Conservation (phyloP, 2,888 invertebrate genomes). For the Colostygia pectinataria region DNA sequence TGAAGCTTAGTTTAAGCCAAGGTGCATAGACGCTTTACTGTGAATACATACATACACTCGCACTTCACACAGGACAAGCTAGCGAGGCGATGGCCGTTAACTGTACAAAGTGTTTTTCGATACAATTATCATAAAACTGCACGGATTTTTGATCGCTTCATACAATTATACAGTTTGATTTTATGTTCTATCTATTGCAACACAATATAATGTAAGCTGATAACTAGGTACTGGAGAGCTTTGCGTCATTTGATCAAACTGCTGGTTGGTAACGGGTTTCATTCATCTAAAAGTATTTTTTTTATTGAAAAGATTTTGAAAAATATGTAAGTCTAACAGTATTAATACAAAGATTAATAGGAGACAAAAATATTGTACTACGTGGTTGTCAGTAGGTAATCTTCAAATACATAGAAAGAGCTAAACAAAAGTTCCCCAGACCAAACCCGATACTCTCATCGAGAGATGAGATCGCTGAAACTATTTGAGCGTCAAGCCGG, state of each 20-base stretch:
- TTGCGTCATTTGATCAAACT: background rate
- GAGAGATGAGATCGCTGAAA: background rate
- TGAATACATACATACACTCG: no score
- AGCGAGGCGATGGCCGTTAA: background rate
- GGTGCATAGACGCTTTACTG: no score
- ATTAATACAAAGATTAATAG: no score
- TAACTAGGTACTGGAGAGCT: conserved; percentile 1
- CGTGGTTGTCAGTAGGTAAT: no score
- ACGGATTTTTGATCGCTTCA: conserved; percentile 6
- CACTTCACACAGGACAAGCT: background rate
- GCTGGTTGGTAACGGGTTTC: background rate
- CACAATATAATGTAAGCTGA: background rate
- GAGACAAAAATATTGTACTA: no score
- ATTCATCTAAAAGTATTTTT: no score
- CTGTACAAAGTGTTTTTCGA: conserved; percentile 6
- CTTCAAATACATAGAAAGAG: background rate
- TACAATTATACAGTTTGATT: conserved; percentile 6
- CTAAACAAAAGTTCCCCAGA: background rate
- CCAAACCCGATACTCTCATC: background rate
- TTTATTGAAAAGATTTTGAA: no score
- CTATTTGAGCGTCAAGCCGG: background rate
- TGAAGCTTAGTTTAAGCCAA: no score
- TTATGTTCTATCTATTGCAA: conserved; percentile 1
- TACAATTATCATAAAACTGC: conserved; percentile 8
- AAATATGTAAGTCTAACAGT: no score